Percentiles rank a stretch among this genome's conserved stretches.
These are phyloP conservation scores for Amphiprion clarkii DNA, from an alignment of 2,797 vertebrate genomes.

Conservation along the genomic window DNA sequence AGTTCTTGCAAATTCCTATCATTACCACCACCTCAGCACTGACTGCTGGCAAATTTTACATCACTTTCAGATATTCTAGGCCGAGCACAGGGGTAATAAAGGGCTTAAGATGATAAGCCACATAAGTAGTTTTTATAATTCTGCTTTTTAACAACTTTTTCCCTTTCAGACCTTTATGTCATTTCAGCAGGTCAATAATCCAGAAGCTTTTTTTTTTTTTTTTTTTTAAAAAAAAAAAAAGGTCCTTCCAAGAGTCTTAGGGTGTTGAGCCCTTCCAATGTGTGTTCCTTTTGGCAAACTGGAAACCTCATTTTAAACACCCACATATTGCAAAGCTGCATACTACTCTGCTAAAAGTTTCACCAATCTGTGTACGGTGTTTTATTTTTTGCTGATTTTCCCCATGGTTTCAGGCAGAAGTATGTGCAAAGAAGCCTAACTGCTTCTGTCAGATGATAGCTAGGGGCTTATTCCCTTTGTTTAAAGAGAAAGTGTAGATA, in stretches of 20 bases:
- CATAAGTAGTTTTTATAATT: constrained; percentile 49
- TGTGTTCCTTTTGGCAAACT: constrained; percentile 5
- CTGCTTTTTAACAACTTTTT: constrained; percentile 32
- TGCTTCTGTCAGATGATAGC: not conserved
- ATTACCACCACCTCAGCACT: constrained; percentile 21
- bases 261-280: not conserved
- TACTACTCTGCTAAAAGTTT: too few species aligned
- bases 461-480: not conserved
- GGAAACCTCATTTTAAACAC: constrained; percentile 5
- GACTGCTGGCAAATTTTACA: constrained; percentile 36
- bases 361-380: too few species aligned
- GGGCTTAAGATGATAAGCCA: constrained; percentile 42
- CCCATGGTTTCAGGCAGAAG: not conserved
- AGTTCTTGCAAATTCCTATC: constrained; percentile 36
- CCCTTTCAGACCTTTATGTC: constrained; percentile 13
- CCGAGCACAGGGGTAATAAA: constrained; percentile 34
- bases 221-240: constrained; percentile 16
- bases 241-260: not conserved
- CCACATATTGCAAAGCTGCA: too few species aligned
- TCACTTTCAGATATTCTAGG: constrained; percentile 38
- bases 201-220: not conserved
- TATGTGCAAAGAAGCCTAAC: not conserved
- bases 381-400: not conserved
- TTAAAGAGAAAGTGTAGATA: not conserved
- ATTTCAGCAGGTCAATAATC: constrained; percentile 33